phyloP scores from a whole-genome alignment of 2,797 vertebrate genomes.

The Fistularia tabacaria region DNA sequence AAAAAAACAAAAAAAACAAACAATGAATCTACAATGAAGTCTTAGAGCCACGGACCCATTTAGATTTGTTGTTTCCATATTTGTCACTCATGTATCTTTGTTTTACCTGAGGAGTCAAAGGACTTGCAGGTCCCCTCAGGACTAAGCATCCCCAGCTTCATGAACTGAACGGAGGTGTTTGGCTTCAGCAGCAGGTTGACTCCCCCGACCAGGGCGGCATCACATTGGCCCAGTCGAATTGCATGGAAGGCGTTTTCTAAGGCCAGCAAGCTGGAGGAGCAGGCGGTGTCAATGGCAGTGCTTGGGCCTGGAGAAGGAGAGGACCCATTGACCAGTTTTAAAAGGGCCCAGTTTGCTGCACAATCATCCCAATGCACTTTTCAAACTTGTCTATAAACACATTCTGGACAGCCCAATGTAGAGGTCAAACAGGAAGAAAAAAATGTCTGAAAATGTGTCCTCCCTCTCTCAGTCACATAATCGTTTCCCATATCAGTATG shows the following conservation, averaged over 20 bases:
- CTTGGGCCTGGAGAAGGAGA: constrained; percentile 81
- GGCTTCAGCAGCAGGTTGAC: constrained; percentile 92
- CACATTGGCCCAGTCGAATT: constrained; percentile 81
- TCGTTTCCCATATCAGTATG: too few relatives aligned
- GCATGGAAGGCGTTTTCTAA: constrained; percentile 88
- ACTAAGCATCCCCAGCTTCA: constrained; percentile 96
- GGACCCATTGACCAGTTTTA: neutral
- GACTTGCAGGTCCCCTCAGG: constrained; percentile 87
- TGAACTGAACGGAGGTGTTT: constrained; percentile 94
- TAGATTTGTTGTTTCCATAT: neutral
- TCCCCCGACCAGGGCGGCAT: constrained; percentile 87
- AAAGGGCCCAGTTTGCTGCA: too few relatives aligned
- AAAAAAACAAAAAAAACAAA: too few relatives aligned
- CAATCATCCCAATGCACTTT: too few relatives aligned
- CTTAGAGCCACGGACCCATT: neutral
- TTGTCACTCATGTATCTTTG: too few relatives aligned
- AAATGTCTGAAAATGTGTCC: too few relatives aligned
- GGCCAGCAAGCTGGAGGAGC: constrained; percentile 91
- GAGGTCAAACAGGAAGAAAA: too few relatives aligned
- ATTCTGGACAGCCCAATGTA: too few relatives aligned
- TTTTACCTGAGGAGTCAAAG: constrained; percentile 86
- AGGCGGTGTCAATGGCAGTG: constrained; percentile 90
- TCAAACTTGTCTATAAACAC: too few relatives aligned
- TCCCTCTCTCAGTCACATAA: too few relatives aligned
- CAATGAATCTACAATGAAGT: too few relatives aligned